Base-by-base conservation (phyloP, 1,140 invertebrate genomes). In the Antheraea pernyi region DNA sequence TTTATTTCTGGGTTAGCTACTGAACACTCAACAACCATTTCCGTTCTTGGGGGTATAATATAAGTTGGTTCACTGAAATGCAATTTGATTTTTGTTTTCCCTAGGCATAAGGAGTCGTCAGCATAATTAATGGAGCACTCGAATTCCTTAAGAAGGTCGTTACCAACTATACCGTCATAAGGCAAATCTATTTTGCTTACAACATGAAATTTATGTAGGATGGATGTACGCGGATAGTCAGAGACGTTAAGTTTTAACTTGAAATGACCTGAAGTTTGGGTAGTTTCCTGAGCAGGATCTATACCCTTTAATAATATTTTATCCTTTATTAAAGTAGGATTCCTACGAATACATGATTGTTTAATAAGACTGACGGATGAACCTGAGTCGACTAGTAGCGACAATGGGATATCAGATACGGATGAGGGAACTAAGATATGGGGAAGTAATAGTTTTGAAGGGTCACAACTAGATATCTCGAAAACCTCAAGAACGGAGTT, bases 81-180 rank as follows among this genome's bases (percentile, higher is more conserved):
- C 19, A 78, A 22, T 65, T 68, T 68, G 11, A 48, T 48, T 48
- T 62, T 73, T 63, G 37, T 39, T 39, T 59, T 59, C 4, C 58
- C 58, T n/a, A 59, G 6, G 19, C 13, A 13, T 59, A 59, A 59
- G 6, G 22, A 10, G 19, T 61, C 60, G 5, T 61, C 61, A 7
- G 19, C 67, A 60, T 76, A 76, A 59, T 76, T 39, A 8, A 76
- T 71, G 11, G 30, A 69, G 46, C 71, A 76, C n/a, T 7, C 19
- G 48, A 53, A n/a, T 36, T 7, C 61, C 16, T 74, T 77, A 10
- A 74, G 70, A n/a, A 77, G 18, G 48, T 74, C 70, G n/a, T 67
- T 61, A n/a, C 72, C 72, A 11, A 77, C 72, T 7, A 78, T 78
- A 1, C 76, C 76, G 42, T 75, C 76, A 60, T 75, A 73, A 7